These are phyloP conservation scores for Leistus spinibarbis DNA, from an alignment of 2,888 invertebrate genomes.

Conservation along the genomic window DNA sequence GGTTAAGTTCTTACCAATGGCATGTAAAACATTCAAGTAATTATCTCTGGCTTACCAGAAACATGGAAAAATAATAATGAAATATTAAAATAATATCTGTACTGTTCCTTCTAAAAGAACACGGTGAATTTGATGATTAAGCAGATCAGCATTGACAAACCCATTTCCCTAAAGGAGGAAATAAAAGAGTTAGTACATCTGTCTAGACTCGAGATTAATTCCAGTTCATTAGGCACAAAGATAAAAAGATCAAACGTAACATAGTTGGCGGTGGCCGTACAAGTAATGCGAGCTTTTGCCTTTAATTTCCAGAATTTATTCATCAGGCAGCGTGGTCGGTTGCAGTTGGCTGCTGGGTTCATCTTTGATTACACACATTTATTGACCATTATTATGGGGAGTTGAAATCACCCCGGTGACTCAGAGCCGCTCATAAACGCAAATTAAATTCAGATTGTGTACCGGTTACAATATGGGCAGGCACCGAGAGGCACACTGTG, in stretches of 20 bases:
- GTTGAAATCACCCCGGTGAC: constrained; percentile 17
- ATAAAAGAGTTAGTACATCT: neutral
- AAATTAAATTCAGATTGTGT: constrained; percentile 36
- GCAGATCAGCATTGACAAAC: neutral
- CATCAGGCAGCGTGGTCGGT: neutral
- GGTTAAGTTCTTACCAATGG: no score
- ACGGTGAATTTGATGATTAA: neutral
- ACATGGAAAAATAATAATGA: no score
- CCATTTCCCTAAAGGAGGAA: neutral
- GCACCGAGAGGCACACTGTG: no score
- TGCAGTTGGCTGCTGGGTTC: neutral
- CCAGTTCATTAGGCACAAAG: neutral
- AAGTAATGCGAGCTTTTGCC: neutral
- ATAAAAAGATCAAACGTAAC: neutral
- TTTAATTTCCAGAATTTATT: constrained; percentile 1
- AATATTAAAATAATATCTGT: no score
- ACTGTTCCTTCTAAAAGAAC: neutral
- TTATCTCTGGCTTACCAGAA: no score
- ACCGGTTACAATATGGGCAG: no score
- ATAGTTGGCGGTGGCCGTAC: neutral
- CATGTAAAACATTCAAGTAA: no score
- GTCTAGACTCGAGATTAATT: constrained; percentile 5
- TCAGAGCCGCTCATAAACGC: constrained; percentile 25
- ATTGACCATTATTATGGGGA: constrained; percentile 33
- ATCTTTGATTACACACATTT: constrained; percentile 38